Evolutionary conservation across 2,797 vertebrate species (phyloP).

Genomic region (Sciurus vulgaris): DNA sequence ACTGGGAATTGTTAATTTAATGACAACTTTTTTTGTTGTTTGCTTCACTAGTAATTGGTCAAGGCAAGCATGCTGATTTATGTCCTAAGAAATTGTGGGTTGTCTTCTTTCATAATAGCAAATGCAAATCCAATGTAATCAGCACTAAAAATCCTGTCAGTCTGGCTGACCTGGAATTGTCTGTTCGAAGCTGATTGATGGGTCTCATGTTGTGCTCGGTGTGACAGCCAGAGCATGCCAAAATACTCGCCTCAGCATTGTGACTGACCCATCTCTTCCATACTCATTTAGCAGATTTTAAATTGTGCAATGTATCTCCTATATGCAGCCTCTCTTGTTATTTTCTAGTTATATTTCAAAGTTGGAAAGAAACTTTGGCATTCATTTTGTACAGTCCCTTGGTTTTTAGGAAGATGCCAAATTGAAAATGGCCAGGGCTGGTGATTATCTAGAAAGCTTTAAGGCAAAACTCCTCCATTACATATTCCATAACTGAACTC

Average conservation of each 20-base stretch:
- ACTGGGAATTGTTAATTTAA: constrained; percentile 34
- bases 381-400: not conserved
- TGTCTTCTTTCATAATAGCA: not conserved
- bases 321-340: not conserved
- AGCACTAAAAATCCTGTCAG: constrained; percentile 26
- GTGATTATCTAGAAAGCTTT: not conserved
- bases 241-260: not conserved
- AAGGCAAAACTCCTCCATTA: not conserved
- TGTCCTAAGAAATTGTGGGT: not conserved
- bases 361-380: not conserved
- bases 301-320: not conserved
- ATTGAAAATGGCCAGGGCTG: not conserved
- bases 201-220: not conserved
- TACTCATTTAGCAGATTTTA: constrained; percentile 18
- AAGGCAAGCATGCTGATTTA: constrained; percentile 10
- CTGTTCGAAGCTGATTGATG: constrained; percentile 43
- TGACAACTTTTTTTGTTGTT: constrained; percentile 24
- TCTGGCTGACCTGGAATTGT: constrained; percentile 56
- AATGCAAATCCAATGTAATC: constrained; percentile 43
- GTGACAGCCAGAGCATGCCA: not conserved
- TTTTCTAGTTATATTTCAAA: not conserved
- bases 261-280: not conserved
- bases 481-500: not conserved
- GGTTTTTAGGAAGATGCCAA: not conserved
- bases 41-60: constrained; percentile 11